phyloP scores from a whole-genome alignment of 2,113 vertebrate genomes.

The Sinocyclocheilus rhinocerous region DNA sequence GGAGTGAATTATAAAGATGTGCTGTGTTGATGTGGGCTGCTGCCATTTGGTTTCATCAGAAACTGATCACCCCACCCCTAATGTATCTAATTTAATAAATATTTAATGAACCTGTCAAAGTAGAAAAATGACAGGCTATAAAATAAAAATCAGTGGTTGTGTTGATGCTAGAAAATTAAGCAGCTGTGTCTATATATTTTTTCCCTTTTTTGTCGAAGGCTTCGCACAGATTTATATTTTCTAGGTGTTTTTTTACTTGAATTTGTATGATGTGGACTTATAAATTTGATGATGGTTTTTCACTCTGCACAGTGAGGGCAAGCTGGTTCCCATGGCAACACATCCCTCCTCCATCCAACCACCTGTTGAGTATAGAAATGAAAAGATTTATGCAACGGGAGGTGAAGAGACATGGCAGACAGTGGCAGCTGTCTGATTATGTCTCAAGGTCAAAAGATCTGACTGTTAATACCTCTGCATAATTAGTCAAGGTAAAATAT shows the following conservation, averaged over 20 bases:
- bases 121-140: not conserved
- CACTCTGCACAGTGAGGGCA: slow-evolving; percentile 47
- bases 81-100: not conserved
- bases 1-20: not conserved
- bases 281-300: not conserved
- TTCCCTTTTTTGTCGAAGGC: too few relatives aligned
- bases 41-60: slow-evolving; percentile 35
- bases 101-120: not conserved
- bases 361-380: slow-evolving; percentile 75
- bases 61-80: not conserved
- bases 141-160: not conserved
- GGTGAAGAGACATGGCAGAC: slow-evolving; percentile 18
- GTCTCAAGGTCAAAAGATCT: slow-evolving; percentile 28
- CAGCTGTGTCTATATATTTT: not conserved
- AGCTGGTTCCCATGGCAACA: slow-evolving; percentile 72
- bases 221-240: too few relatives aligned
- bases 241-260: not conserved
- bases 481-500: not conserved
- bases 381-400: slow-evolving; percentile 59
- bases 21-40: not conserved
- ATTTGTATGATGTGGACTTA: not conserved
- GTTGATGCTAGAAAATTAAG: not conserved
- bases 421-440: slow-evolving; percentile 36
- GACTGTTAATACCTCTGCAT: not conserved
- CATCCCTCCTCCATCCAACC: slow-evolving; percentile 69